Percentiles rank a stretch among this genome's conserved stretches.
These are phyloP conservation scores for Drosophila percnosoma DNA, from an alignment of 2,888 invertebrate species.

Conservation along the genomic window DNA sequence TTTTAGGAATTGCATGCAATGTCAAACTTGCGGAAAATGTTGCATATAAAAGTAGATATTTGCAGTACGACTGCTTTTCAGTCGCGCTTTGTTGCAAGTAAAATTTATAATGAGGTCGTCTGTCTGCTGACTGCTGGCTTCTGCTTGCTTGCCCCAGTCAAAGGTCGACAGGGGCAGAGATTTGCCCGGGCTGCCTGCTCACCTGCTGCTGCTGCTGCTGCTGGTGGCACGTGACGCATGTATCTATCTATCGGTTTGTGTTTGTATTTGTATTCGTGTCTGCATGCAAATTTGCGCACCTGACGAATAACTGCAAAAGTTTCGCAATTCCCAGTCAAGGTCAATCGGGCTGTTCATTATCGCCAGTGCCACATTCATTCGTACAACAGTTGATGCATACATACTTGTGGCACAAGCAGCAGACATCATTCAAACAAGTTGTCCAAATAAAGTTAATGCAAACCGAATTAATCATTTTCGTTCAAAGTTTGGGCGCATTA, in stretches of 20 bases:
- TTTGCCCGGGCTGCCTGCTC: slow-evolving; percentile 29
- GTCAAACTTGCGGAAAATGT: slow-evolving; percentile 44
- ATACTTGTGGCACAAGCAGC: background rate
- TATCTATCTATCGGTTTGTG: background rate
- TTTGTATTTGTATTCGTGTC: slow-evolving; percentile 14
- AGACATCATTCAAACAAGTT: slow-evolving; percentile 1
- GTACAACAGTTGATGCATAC: slow-evolving; percentile 4
- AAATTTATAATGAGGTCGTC: slow-evolving; percentile 69
- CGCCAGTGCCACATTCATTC: slow-evolving; percentile 34
- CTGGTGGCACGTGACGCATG: background rate
- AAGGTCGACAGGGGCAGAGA: slow-evolving; percentile 42
- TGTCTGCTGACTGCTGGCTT: slow-evolving; percentile 36
- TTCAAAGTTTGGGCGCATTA: slow-evolving; percentile 11
- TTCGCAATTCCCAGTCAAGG: slow-evolving; percentile 61
- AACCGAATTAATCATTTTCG: slow-evolving; percentile 28
- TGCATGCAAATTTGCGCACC: slow-evolving; percentile 48
- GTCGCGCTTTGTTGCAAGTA: slow-evolving; percentile 21
- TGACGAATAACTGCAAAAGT: slow-evolving; percentile 37
- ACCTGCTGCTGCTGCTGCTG: slow-evolving; percentile 15
- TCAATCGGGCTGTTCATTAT: slow-evolving; percentile 68
- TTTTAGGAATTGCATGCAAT: slow-evolving; percentile 16
- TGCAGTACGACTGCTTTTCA: slow-evolving; percentile 12
- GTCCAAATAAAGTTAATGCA: slow-evolving; percentile 3
- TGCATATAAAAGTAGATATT: slow-evolving; percentile 51
- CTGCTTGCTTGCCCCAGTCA: slow-evolving; percentile 44